phyloP scores from a whole-genome alignment of 2,888 invertebrate species.

The Punctoribates punctum region DNA sequence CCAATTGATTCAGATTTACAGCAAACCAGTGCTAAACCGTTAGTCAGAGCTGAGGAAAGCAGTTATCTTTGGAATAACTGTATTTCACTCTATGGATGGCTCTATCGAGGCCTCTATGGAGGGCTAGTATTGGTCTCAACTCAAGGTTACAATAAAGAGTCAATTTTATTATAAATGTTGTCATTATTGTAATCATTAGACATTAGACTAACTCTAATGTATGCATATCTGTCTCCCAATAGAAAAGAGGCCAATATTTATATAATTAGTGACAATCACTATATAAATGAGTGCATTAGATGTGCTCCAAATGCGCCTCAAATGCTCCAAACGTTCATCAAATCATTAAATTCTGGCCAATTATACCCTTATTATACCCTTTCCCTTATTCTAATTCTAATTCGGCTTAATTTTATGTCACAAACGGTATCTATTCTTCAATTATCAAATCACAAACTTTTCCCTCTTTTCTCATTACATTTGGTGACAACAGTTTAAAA shows the following conservation, averaged over 20 bases:
- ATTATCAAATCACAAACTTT: background rate
- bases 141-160: background rate
- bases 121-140: background rate
- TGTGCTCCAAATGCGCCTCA: background rate
- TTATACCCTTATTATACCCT: background rate
- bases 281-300: background rate
- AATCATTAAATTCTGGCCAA: background rate
- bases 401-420: background rate
- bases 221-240: background rate
- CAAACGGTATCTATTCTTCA: background rate
- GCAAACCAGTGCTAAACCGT: no score
- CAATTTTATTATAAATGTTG: background rate
- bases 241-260: background rate
- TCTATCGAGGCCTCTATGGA: no score
- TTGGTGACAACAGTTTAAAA: conserved; percentile 19
- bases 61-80: no score
- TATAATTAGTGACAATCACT: background rate
- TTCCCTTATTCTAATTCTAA: background rate
- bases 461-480: background rate
- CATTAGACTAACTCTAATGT: conserved; percentile 4
- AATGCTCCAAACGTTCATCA: background rate
- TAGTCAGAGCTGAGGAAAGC: no score
- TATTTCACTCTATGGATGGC: no score
- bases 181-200: conserved; percentile 1
- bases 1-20: no score